phyloP scores from a whole-genome alignment of 2,888 invertebrate genomes.

The Zelleria hepariella region DNA sequence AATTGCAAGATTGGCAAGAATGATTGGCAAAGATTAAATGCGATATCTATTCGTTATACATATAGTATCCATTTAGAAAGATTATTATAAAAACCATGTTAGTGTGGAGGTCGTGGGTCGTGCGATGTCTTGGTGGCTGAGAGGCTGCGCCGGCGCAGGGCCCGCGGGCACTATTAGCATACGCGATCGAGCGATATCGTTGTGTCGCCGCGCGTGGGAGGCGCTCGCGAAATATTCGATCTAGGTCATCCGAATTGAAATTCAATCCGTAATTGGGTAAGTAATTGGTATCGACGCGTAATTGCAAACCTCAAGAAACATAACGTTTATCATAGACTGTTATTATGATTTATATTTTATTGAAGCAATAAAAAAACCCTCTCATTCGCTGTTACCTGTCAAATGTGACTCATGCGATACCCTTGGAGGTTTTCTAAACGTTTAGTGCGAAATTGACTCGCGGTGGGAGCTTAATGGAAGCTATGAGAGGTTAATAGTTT shows the following conservation, averaged over 20 bases:
- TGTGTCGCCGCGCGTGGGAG: constrained; percentile 46
- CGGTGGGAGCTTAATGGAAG: neutral
- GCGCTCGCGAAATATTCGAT: constrained; percentile 47
- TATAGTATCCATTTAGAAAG: neutral
- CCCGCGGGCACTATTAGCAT: constrained; percentile 34
- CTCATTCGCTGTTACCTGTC: neutral
- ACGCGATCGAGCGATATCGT: constrained; percentile 10
- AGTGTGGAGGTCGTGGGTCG: neutral
- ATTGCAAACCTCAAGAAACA: constrained; percentile 48
- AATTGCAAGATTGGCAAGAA: neutral
- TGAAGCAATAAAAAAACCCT: constrained; percentile 30
- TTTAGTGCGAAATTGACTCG: constrained; percentile 1
- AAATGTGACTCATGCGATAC: neutral
- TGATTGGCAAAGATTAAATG: neutral
- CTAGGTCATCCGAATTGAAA: constrained; percentile 52
- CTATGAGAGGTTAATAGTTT: constrained; percentile 5
- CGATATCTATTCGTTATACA: neutral
- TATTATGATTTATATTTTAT: constrained; percentile 60
- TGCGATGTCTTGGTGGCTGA: neutral
- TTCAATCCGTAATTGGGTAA: constrained; percentile 17
- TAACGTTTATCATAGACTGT: constrained; percentile 44
- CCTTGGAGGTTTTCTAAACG: constrained; percentile 1
- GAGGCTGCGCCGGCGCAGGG: constrained; percentile 25
- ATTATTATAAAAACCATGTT: neutral
- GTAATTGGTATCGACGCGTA: constrained; percentile 49